Evolutionary conservation across 2,888 invertebrate genomes (phyloP).

Genomic region (Melanophora roralis): DNA sequence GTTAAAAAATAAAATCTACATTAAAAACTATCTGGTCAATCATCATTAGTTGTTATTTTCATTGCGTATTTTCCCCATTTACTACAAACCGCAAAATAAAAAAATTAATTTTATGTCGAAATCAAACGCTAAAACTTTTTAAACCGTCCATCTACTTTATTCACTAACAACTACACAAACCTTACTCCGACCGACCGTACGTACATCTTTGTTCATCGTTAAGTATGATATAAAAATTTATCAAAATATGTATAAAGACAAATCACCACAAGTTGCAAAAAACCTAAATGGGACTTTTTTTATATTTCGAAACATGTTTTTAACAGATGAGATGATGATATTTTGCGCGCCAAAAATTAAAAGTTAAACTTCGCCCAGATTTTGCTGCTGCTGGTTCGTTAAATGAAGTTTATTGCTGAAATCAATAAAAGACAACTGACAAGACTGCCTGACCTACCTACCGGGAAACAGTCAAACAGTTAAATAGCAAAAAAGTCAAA

Average conservation of each 20-base stretch:
- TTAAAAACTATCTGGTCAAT: not conserved
- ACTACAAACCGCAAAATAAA: not conserved
- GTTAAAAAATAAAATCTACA: not conserved
- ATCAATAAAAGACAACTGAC: slow-evolving; percentile 1
- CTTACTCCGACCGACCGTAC: not conserved
- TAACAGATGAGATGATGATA: not conserved
- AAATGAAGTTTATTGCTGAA: not conserved
- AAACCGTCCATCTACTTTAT: not conserved
- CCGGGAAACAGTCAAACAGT: not conserved
- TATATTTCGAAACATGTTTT: too few species aligned
- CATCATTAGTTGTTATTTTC: not conserved
- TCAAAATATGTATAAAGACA: slow-evolving; percentile 31
- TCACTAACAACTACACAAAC: too few species aligned
- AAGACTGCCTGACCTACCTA: not conserved
- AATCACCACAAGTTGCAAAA: slow-evolving; percentile 1
- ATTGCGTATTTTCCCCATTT: not conserved
- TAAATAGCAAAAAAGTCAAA: slow-evolving; percentile 28
- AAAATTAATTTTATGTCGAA: not conserved
- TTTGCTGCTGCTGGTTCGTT: slow-evolving; percentile 2
- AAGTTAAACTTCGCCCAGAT: slow-evolving; percentile 8
- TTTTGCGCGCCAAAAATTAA: slow-evolving; percentile 50
- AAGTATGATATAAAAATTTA: slow-evolving; percentile 41
- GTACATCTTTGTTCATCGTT: not conserved
- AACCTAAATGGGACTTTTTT: not conserved
- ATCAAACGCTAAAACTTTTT: not conserved